Evolutionary conservation across 2,888 invertebrate species (phyloP), one percentile per base, ranked within the genome.

Genomic region (Oscheius myriophilus): DNA sequence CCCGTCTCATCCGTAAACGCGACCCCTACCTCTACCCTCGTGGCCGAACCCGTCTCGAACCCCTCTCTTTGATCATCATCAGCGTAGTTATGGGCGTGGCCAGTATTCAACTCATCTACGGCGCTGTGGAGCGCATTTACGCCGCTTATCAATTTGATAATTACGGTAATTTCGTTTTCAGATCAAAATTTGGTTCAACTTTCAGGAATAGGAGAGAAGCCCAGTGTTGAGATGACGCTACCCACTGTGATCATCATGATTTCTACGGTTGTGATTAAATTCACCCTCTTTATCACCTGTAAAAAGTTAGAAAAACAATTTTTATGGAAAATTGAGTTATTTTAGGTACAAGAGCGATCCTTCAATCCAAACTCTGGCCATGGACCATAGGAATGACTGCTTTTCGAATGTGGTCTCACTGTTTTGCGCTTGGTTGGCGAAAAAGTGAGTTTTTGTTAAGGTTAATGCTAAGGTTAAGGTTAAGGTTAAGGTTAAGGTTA

Each of bases 381-480:
- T 87, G 78, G 89, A 89, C 74, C 89, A 89, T 73, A 81, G 89
- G 7, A 89, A 89, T 74, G 89, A 89, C 70, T 87, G 88, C 23
- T 46, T 89, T 39, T 88, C 88, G 14, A 89, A 89, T 74, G 70
- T 84, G 18, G 84, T 87, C 0, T 89, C 89, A 14, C 76, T 89
- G 1, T 65, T 87, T 12, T 89, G 88, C 77, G 89, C 88, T 33
- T 78, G 70, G 68, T 43, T 78, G 1, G 78, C 70, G 11, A 64
- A 59, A 49, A 61, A 64, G 70, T 72, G 14, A 23, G 58, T 61
- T 45, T 45, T 7, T 6, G 21, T 4, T 3, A 18, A 9, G 9
- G 33, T 6, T 33, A 33, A 9, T 6, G 33, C 3, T 33, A 33
- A 9, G 9, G 33, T 6, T 3, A 33, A 9, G 9, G 33, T 6